Percentiles rank a stretch among this genome's conserved stretches.
phyloP scores from a whole-genome alignment of 2,888 invertebrate species.

The Ophion costatus region DNA sequence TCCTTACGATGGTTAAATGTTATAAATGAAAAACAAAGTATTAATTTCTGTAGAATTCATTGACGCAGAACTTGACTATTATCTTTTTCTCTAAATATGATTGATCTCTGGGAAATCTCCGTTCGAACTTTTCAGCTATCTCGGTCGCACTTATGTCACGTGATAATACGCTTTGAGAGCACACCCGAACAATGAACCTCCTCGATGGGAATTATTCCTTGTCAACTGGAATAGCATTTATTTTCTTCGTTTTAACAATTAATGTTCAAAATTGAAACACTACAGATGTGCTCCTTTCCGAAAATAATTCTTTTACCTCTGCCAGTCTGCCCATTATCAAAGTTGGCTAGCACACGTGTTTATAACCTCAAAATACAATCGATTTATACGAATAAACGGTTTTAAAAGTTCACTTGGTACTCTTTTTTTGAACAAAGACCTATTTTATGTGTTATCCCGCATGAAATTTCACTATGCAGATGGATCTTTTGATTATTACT shows the following conservation, averaged over 20 bases:
- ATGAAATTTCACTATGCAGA: background rate
- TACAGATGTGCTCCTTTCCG: background rate
- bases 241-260: background rate
- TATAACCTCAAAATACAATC: slow-evolving; percentile 35
- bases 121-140: too few species aligned
- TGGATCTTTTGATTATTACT: background rate
- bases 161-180: too few species aligned
- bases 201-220: too few species aligned
- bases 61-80: too few species aligned
- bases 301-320: slow-evolving; percentile 18
- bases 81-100: too few species aligned
- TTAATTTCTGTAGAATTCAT: background rate
- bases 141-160: too few species aligned
- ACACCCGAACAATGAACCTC: too few species aligned
- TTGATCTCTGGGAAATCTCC: too few species aligned
- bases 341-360: background rate
- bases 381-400: background rate
- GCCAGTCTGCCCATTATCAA: slow-evolving; percentile 34
- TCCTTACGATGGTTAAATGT: background rate
- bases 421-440: background rate
- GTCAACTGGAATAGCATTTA: too few species aligned
- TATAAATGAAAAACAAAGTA: background rate
- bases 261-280: background rate
- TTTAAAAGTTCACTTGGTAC: background rate
- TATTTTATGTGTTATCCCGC: background rate